Conservation (phyloP, 1,140 invertebrate species). For the Harpegnathos saltator region DNA sequence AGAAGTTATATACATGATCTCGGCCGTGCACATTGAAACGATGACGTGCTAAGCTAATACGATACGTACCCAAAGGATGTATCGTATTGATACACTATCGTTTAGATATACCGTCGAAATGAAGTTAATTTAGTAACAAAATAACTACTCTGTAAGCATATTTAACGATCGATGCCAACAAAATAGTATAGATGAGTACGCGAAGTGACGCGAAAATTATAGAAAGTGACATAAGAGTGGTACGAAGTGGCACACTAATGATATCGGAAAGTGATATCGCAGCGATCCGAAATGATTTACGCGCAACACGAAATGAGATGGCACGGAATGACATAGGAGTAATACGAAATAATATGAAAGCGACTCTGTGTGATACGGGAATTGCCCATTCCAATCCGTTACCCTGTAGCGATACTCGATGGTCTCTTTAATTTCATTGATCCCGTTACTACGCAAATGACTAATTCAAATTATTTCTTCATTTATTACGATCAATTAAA, state of each 20-base stretch:
- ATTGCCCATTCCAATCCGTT: slow-evolving; percentile 22
- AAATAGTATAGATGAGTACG: slow-evolving; percentile 28
- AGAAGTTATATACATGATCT: background rate
- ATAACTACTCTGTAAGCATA: too few species aligned
- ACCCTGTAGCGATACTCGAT: background rate
- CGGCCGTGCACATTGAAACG: too few species aligned
- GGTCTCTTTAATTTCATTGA: background rate
- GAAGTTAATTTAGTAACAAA: too few species aligned
- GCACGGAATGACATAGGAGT: slow-evolving; percentile 41
- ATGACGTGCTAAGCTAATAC: too few species aligned
- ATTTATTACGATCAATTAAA: background rate
- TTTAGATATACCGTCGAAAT: too few species aligned
- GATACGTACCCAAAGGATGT: too few species aligned
- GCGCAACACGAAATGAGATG: too few species aligned
- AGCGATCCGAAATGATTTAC: slow-evolving; percentile 51
- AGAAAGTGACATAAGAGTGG: slow-evolving; percentile 56
- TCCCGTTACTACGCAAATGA: background rate
- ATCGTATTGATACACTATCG: too few species aligned
- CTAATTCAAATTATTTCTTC: slow-evolving; percentile 2
- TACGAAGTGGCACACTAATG: slow-evolving; percentile 45
- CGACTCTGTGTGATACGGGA: slow-evolving; percentile 31
- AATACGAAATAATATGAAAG: slow-evolving; percentile 49
- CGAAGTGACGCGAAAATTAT: slow-evolving; percentile 52
- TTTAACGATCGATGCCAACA: too few species aligned
- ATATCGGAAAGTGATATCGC: slow-evolving; percentile 44